Evolutionary conservation across 2,888 invertebrate genomes (phyloP).

Genomic region (Syritta pipiens): DNA sequence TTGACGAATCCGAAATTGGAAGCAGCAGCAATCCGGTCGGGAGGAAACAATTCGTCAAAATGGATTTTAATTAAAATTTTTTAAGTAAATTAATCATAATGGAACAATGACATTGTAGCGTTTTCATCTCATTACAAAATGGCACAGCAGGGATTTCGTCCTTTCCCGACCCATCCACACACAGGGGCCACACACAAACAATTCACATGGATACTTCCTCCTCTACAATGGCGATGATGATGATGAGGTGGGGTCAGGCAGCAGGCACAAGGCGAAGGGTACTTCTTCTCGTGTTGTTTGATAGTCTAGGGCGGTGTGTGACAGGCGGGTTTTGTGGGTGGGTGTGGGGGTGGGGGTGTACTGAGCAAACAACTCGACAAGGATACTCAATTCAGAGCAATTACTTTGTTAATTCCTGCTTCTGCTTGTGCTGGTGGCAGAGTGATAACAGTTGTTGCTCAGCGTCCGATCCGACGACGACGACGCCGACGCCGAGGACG

Average conservation of each 20-base stretch:
- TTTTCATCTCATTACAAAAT: constrained; percentile 60
- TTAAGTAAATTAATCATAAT: constrained; percentile 64
- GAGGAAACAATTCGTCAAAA: constrained; percentile 60
- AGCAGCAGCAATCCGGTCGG: constrained; percentile 1
- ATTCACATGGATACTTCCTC: constrained; percentile 22
- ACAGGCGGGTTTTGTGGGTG: not conserved
- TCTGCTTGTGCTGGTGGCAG: not conserved
- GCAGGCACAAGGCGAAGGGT: not conserved
- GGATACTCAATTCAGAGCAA: constrained; percentile 50
- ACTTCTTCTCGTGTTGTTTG: not conserved
- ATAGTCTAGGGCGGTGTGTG: not conserved
- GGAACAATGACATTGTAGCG: constrained; percentile 61
- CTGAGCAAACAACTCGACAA: constrained; percentile 41
- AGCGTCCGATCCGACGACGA: not conserved
- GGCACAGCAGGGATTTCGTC: constrained; percentile 32
- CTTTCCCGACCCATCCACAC: not conserved
- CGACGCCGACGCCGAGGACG: constrained; percentile 1
- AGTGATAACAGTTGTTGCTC: constrained; percentile 55
- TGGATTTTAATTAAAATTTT: constrained; percentile 60
- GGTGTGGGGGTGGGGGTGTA: not conserved
- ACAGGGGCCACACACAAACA: not conserved
- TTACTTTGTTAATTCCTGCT: constrained; percentile 48
- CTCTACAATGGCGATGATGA: too few relatives aligned
- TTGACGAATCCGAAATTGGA: constrained; percentile 1
- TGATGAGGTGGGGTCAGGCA: not conserved